Percentiles rank a stretch among this genome's conserved stretches.
phyloP scores from a whole-genome alignment of 2,113 vertebrate species.

The Sander vitreus region DNA sequence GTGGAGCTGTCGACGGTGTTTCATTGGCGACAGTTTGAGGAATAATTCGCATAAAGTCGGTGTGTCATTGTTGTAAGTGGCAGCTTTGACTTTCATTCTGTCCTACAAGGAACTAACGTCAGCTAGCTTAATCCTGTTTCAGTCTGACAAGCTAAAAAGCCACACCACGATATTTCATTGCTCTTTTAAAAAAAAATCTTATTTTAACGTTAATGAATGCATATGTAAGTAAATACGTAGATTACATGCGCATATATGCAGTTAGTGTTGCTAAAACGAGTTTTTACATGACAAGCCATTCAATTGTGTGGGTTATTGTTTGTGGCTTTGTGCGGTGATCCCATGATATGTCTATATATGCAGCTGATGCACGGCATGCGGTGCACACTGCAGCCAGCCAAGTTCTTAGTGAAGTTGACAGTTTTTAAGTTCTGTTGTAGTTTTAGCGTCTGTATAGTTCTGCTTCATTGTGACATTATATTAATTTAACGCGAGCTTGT shows the following conservation, averaged over 20 bases:
- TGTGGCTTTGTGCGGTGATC: constrained; percentile 49
- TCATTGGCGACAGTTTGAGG: neutral
- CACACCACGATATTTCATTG: accelerated
- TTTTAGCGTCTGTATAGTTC: neutral
- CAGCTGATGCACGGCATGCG: constrained; percentile 20
- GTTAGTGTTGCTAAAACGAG: neutral
- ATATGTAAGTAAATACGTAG: accelerated
- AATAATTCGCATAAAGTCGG: neutral
- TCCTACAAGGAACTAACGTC: constrained; percentile 44
- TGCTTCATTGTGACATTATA: neutral
- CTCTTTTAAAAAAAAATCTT: neutral
- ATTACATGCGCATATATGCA: accelerated
- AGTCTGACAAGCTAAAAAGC: neutral
- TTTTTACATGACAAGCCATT: neutral
- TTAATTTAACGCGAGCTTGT: neutral
- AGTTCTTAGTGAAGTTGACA: neutral
- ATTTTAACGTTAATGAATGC: accelerated
- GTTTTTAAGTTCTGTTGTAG: neutral
- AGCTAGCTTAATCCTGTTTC: constrained; percentile 37
- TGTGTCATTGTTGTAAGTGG: constrained; percentile 42
- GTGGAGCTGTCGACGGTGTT: accelerated
- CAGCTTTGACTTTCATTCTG: constrained; percentile 41
- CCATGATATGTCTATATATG: constrained; percentile 4
- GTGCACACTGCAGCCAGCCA: neutral
- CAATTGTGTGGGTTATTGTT: neutral